Base-by-base conservation (phyloP, 1,140 invertebrate genomes). In the Neodiprion lecontei region DNA sequence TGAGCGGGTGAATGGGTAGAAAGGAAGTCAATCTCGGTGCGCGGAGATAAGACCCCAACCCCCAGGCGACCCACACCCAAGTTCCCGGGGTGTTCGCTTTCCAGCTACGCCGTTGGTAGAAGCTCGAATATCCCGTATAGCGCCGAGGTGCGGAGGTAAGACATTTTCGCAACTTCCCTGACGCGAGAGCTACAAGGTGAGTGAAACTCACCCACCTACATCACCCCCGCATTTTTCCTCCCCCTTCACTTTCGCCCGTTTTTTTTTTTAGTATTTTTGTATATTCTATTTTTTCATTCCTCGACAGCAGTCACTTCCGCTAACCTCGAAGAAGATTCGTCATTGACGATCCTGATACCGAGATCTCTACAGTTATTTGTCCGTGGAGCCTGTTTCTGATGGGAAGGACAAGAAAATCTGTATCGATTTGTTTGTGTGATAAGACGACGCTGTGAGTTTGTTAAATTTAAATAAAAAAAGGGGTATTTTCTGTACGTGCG, bases 1-100 rank as follows among this genome's bases (percentile, higher is more conserved):
- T 88, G 86, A 88, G 84, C 87, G 86, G 83, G 78, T 88, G 87
- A 88, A 88, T 88, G 85, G 87, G 82, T 87, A 86, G 86, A 88
- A 88, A 88, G 87, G 87, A 88, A 88, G 87, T 88, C 87, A 88
- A 88, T 88, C 87, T 88, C 84, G 82, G 81, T 81, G 80, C 82
- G 81, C 86, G 84, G 85, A 88, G 87, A 88, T 88, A 88, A 88
- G 87, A 83, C 84, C 81, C 53, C 11, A 61, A 79, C 76, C 76
- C 76, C 74, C 78, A 76, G 72, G 75, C 78, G 69, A 75, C 80
- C 74, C 75, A 69, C 74, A 70, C 77, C 77, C 9, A 9, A 67
- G 21, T 70, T 61, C 65, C 53, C 67, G 8, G 47, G 48, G 53
- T 17, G 53, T 61, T 61, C 53, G 53, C 53, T 9, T 61, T 61